Evolutionary conservation across 2,797 vertebrate species (phyloP).

Genomic region (Choloepus didactylus): DNA sequence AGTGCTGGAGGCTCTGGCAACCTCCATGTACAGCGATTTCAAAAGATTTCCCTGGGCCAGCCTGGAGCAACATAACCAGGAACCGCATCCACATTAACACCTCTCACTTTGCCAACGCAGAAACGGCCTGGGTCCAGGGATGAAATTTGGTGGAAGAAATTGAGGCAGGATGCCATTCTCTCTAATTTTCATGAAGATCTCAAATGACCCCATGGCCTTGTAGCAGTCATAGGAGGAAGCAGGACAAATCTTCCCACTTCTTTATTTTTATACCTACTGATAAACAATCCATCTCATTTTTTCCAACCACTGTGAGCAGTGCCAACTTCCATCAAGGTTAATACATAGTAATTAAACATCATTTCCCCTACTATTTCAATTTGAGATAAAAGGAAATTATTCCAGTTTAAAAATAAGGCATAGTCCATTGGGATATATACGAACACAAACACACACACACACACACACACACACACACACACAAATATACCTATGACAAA

Average conservation of each 20-base stretch:
- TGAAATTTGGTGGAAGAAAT: conserved; percentile 54
- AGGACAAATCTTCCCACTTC: not conserved
- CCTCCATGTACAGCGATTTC: too few relatives aligned
- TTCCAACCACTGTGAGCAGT: not conserved
- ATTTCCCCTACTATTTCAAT: not conserved
- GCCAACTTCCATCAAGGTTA: conserved; percentile 5
- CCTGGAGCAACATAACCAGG: not conserved
- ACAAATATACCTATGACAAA: not conserved
- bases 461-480: too few relatives aligned
- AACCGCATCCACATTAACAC: not conserved
- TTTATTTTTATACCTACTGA: conserved; percentile 45
- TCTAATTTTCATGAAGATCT: conserved; percentile 49
- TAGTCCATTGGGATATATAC: not conserved
- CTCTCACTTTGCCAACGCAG: conserved; percentile 24
- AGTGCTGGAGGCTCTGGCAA: not conserved
- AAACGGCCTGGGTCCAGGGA: conserved; percentile 21
- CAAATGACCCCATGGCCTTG: not conserved
- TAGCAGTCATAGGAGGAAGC: not conserved
- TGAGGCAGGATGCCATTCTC: not conserved
- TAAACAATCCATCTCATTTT: not conserved
- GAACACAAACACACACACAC: too few relatives aligned
- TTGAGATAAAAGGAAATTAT: conserved; percentile 62
- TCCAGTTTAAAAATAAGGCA: conserved; percentile 5
- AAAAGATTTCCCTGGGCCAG: not conserved
- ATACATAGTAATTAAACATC: conserved; percentile 29